Evolutionary conservation across 2,888 invertebrate species (phyloP).

Genomic region (Thereva unica): DNA sequence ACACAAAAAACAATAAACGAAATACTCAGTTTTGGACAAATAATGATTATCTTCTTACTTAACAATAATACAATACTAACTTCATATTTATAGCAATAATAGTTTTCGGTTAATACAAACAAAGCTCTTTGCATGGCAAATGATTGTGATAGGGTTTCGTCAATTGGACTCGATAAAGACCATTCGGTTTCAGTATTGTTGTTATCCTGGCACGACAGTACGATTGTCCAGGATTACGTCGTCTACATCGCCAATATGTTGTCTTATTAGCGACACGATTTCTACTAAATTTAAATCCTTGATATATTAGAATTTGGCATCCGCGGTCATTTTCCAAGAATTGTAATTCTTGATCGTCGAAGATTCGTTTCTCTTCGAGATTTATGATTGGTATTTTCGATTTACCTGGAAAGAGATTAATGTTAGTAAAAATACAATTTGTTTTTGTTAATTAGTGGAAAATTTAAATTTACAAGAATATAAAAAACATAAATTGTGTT

Average conservation of each 20-base stretch:
- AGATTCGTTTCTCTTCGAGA: background rate
- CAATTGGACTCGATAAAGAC: constrained; percentile 37
- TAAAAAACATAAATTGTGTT: too few relatives aligned
- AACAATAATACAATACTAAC: background rate
- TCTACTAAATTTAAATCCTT: constrained; percentile 42
- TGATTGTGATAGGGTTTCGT: constrained; percentile 42
- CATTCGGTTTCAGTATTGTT: constrained; percentile 34
- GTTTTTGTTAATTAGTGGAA: background rate
- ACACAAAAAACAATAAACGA: too few relatives aligned
- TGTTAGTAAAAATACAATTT: constrained; percentile 5
- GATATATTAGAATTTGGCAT: constrained; percentile 34
- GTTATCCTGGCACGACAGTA: constrained; percentile 37
- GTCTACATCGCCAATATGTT: constrained; percentile 43
- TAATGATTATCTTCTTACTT: background rate
- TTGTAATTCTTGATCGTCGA: constrained; percentile 28
- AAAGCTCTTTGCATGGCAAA: constrained; percentile 16
- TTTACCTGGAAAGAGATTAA: constrained; percentile 15
- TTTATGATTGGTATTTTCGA: constrained; percentile 2
- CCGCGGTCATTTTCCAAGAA: constrained; percentile 42
- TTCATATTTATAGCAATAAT: too few relatives aligned
- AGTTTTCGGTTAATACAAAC: background rate
- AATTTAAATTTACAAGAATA: too few relatives aligned
- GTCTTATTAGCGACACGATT: constrained; percentile 37
- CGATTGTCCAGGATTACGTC: constrained; percentile 19
- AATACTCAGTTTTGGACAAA: background rate